Evolutionary conservation across 2,797 vertebrate species (phyloP).

Genomic region (Hylomyscus alleni): DNA sequence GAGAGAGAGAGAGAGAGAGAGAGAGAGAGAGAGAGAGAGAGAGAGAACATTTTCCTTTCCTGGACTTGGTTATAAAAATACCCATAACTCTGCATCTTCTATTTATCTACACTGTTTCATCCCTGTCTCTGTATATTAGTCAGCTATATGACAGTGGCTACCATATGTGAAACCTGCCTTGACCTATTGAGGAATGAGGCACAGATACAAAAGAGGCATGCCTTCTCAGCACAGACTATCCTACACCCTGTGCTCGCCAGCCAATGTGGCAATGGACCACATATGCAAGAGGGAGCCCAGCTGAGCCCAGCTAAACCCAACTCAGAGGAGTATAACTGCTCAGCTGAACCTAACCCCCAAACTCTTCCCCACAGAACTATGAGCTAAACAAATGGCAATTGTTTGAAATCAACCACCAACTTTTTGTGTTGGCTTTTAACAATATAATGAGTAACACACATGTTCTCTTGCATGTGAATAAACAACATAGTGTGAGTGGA

Average conservation of each 20-base stretch:
- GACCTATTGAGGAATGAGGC: neutral
- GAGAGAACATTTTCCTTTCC: constrained; percentile 21
- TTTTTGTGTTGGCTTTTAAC: constrained; percentile 50
- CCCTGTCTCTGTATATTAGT: neutral
- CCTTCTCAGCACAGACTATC: constrained; percentile 6
- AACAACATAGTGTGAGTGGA: neutral
- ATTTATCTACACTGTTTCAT: neutral
- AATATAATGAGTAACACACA: neutral
- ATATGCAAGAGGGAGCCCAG: neutral
- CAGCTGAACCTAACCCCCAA: neutral
- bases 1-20: too few relatives aligned
- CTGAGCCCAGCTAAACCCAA: constrained; percentile 4
- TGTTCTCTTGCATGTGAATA: neutral
- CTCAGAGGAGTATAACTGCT: neutral
- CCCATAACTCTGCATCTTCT: constrained; percentile 2
- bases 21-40: neutral
- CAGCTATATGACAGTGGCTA: constrained; percentile 40
- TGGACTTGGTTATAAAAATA: constrained; percentile 23
- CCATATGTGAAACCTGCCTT: neutral
- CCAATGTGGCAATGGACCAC: constrained; percentile 10
- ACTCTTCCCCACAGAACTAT: constrained; percentile 19
- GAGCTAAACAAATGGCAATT: constrained; percentile 29
- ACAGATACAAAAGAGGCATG: constrained; percentile 14
- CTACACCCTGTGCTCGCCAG: neutral
- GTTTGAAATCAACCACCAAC: constrained; percentile 18